Percentiles rank a stretch among this genome's conserved stretches.
phyloP scores from a whole-genome alignment of 2,888 invertebrate species.

The Tiliacea aurago region DNA sequence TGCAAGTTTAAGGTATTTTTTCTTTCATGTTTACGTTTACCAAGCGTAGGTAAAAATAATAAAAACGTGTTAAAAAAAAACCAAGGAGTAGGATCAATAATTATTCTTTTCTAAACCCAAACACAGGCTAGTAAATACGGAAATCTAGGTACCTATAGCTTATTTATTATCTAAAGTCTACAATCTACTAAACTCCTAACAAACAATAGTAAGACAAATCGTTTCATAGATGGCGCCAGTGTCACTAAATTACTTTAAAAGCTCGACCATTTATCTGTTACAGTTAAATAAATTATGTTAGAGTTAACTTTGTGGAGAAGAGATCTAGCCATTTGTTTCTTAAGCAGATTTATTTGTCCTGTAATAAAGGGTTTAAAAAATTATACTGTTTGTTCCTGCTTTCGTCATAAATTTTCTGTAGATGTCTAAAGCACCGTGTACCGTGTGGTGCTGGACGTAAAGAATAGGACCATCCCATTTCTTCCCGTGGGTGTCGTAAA shows the following conservation, averaged over 20 bases:
- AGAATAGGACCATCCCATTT: too few species aligned
- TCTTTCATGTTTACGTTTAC: too few species aligned
- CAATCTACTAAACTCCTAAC: conserved; percentile 7
- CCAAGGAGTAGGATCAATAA: background rate
- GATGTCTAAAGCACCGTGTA: too few species aligned
- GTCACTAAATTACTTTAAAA: conserved; percentile 48
- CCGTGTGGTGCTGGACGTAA: too few species aligned
- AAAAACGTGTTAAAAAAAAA: too few species aligned
- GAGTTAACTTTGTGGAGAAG: conserved; percentile 39
- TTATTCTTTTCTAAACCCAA: background rate
- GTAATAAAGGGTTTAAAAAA: conserved; percentile 6
- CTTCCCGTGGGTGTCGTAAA: too few species aligned
- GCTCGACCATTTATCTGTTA: conserved; percentile 44
- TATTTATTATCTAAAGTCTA: conserved; percentile 5
- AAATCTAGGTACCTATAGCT: background rate
- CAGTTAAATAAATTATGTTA: conserved; percentile 47
- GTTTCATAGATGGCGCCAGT: conserved; percentile 32
- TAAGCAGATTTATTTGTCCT: conserved; percentile 30
- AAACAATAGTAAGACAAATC: conserved; percentile 57
- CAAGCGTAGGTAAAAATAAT: too few species aligned
- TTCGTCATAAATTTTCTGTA: background rate
- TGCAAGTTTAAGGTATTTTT: too few species aligned
- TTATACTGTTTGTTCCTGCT: background rate
- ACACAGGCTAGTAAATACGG: background rate
- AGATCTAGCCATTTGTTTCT: conserved; percentile 29